A percentile compares a stretch with the other conserved stretches of the same genome.
Evolutionary conservation across 2,888 invertebrate species (phyloP).

Genomic region (Ornithoptera alexandrae): DNA sequence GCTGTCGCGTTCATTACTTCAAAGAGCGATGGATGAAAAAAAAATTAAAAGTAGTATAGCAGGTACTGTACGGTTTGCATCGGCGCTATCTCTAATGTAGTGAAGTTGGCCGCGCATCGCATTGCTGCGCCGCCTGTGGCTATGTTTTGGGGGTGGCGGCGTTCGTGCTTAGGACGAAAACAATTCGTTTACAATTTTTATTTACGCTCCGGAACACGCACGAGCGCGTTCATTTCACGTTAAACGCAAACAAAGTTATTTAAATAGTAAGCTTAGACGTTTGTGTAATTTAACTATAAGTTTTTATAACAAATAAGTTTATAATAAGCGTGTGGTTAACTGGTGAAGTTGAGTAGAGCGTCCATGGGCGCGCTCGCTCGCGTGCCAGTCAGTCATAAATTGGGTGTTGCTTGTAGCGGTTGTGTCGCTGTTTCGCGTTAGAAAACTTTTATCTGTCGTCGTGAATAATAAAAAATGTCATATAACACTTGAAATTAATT

Average conservation of each 20-base stretch:
- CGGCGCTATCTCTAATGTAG: conserved; percentile 26
- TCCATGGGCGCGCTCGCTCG: conserved; percentile 47
- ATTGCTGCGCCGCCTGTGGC: conserved; percentile 14
- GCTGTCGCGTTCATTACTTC: conserved; percentile 46
- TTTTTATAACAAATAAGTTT: conserved; percentile 58
- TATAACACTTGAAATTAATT: conserved; percentile 8
- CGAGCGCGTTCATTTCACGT: conserved; percentile 53
- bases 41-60: conserved; percentile 13
- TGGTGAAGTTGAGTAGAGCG: conserved; percentile 59
- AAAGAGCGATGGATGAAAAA: conserved; percentile 25
- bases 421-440: conserved; percentile 49
- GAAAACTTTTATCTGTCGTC: conserved; percentile 66
- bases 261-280: conserved; percentile 50
- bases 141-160: conserved; percentile 29
- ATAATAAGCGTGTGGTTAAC: conserved; percentile 55
- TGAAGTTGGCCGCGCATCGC: conserved; percentile 49
- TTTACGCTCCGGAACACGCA: conserved; percentile 63
- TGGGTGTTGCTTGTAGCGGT: conserved; percentile 46
- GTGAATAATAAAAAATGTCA: conserved; percentile 50
- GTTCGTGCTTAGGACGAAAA: conserved; percentile 68
- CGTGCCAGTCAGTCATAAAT: conserved; percentile 59
- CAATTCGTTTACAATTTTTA: conserved; percentile 53
- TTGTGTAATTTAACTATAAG: conserved; percentile 48
- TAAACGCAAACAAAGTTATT: conserved; percentile 52
- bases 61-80: conserved; percentile 24